These are phyloP conservation scores for Oncorhynchus clarkii DNA, from an alignment of 2,113 vertebrate genomes.

Conservation along the genomic window DNA sequence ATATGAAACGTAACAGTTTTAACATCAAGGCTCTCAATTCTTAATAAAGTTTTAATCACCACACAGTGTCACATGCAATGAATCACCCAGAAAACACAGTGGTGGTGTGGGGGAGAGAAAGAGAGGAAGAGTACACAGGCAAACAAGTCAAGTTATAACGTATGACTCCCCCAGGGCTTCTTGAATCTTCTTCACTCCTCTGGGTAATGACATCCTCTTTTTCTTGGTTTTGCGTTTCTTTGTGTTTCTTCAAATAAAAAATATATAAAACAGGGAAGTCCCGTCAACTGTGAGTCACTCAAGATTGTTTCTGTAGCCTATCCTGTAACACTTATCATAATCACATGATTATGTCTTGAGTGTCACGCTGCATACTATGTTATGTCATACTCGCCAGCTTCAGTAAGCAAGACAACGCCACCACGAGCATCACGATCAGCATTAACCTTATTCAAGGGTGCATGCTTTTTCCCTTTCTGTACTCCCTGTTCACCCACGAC, in stretches of 20 bases:
- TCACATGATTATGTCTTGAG: neutral
- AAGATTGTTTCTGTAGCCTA: neutral
- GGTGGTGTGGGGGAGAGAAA: neutral
- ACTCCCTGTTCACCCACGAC: too few relatives aligned
- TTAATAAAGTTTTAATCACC: neutral
- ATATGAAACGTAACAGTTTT: neutral
- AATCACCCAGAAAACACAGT: too few relatives aligned
- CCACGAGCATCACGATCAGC: neutral
- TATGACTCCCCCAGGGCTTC: constrained; percentile 1
- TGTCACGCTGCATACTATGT: neutral
- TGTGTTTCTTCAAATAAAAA: constrained; percentile 13
- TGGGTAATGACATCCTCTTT: neutral
- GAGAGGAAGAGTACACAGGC: neutral
- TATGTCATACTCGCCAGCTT: constrained; percentile 1
- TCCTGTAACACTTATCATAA: neutral
- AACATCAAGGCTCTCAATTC: neutral
- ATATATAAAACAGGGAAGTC: neutral
- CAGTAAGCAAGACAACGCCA: neutral
- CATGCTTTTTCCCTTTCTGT: too few relatives aligned
- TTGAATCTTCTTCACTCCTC: constrained; percentile 1
- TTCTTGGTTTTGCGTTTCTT: constrained; percentile 9
- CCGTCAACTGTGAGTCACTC: neutral
- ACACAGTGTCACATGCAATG: neutral
- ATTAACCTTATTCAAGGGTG: neutral
- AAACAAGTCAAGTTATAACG: too few relatives aligned